These are phyloP conservation scores for Drosophila elegans DNA, from an alignment of 1,140 invertebrate species.

Conservation along the genomic window DNA sequence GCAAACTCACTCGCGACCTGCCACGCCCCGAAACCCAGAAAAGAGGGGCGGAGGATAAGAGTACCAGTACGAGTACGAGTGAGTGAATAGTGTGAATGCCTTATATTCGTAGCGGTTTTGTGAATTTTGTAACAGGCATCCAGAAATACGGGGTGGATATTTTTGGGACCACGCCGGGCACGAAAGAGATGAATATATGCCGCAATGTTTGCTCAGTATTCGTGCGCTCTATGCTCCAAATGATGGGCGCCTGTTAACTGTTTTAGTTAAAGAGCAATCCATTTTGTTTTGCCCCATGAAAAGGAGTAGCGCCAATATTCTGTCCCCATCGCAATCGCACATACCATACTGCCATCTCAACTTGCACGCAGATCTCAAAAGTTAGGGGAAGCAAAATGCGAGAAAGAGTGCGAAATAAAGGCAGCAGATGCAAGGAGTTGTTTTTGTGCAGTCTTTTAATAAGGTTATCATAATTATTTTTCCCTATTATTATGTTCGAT, in stretches of 20 bases:
- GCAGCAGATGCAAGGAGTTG: conserved; percentile 15
- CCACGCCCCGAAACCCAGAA: conserved; percentile 1
- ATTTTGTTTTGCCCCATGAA: conserved; percentile 83
- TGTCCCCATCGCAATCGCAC: conserved; percentile 31
- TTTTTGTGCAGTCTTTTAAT: not conserved
- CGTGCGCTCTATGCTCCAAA: conserved; percentile 2
- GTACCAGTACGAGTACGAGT: conserved; percentile 44
- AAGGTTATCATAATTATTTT: not conserved
- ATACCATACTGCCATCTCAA: conserved; percentile 26
- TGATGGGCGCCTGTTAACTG: conserved; percentile 78
- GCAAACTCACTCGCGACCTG: conserved; percentile 38
- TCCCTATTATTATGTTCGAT: not conserved
- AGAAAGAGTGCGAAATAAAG: conserved; percentile 29
- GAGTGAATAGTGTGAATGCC: conserved; percentile 79
- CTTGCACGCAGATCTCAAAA: conserved; percentile 24
- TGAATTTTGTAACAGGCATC: conserved; percentile 71
- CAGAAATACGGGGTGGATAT: not conserved
- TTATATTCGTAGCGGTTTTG: conserved; percentile 83
- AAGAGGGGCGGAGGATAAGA: conserved; percentile 25
- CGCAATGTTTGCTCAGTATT: conserved; percentile 52
- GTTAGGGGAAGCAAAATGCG: conserved; percentile 18
- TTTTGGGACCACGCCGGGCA: not conserved
- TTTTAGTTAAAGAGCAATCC: conserved; percentile 85
- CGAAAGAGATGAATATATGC: conserved; percentile 59
- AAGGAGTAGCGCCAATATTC: conserved; percentile 71